Conservation (phyloP, 30 jellyfish, hydroid and myxozoan genomes). For the Nemopilema nomurai region DNA sequence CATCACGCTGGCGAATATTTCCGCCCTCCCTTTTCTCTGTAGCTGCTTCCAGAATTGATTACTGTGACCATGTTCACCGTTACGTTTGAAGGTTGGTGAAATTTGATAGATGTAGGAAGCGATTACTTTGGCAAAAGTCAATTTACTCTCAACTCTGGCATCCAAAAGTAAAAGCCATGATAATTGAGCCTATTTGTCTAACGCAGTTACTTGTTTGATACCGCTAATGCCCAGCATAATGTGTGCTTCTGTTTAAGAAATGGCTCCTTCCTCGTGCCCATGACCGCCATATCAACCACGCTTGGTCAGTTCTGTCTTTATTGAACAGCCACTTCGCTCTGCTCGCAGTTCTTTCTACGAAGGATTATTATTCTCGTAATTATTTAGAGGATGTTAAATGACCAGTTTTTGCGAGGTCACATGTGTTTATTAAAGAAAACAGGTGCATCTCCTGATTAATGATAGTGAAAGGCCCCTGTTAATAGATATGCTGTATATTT, state of each 20-base stretch:
- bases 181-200: neutral
- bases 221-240: neutral
- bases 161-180: neutral
- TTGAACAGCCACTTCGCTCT: neutral
- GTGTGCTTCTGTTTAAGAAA: neutral
- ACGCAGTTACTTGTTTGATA: neutral
- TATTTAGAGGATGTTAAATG: constrained; percentile 8
- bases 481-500: neutral
- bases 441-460: constrained; percentile 26
- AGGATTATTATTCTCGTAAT: neutral
- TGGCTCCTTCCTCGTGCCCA: neutral
- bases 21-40: neutral
- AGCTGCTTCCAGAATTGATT: neutral
- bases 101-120: neutral
- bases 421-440: constrained; percentile 14
- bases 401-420: constrained; percentile 37
- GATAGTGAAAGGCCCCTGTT: neutral
- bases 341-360: neutral
- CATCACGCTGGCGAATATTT: neutral
- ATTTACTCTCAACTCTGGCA: neutral
- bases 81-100: neutral
- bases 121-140: neutral
- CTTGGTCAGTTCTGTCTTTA: neutral
- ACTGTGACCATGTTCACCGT: neutral
- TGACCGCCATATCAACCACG: neutral